Evolutionary conservation across 2,888 invertebrate species (phyloP).

Genomic region (Idaea straminata): DNA sequence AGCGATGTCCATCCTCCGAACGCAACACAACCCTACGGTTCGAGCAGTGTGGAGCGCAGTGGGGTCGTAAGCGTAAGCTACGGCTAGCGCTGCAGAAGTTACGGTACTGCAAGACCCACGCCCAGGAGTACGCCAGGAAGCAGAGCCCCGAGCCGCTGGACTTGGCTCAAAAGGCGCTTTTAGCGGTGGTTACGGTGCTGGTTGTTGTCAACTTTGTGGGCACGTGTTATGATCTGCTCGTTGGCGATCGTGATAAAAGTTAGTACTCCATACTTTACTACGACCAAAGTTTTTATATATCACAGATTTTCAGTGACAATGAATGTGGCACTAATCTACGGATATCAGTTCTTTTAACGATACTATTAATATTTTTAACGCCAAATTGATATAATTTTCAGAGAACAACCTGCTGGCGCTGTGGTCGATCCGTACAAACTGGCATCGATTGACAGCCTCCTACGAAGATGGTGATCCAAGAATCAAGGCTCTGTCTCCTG

Average conservation of each 20-base stretch:
- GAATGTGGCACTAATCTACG: too few relatives aligned
- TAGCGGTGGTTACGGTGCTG: constrained; percentile 33
- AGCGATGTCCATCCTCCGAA: constrained; percentile 45
- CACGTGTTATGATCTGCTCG: constrained; percentile 43
- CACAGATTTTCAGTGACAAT: too few relatives aligned
- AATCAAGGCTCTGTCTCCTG: constrained; percentile 40
- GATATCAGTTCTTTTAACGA: background rate
- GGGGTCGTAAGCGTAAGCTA: constrained; percentile 38
- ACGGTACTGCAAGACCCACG: constrained; percentile 46
- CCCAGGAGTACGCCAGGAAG: constrained; percentile 32
- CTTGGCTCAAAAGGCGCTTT: constrained; percentile 35
- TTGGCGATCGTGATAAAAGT: constrained; percentile 42
- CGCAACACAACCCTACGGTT: constrained; percentile 44
- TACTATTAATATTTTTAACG: background rate
- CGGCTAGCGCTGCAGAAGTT: constrained; percentile 33
- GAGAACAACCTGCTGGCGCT: constrained; percentile 40
- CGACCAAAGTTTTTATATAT: background rate
- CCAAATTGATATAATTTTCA: constrained; percentile 24
- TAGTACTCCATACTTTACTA: constrained; percentile 18
- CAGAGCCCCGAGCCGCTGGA: constrained; percentile 32
- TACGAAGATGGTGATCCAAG: constrained; percentile 48
- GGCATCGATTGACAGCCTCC: constrained; percentile 44
- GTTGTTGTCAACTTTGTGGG: constrained; percentile 42
- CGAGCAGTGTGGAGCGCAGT: constrained; percentile 46
- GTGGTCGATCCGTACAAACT: constrained; percentile 57